phyloP scores from a whole-genome alignment of 1,140 invertebrate species.

The Oryzaephilus surinamensis region DNA sequence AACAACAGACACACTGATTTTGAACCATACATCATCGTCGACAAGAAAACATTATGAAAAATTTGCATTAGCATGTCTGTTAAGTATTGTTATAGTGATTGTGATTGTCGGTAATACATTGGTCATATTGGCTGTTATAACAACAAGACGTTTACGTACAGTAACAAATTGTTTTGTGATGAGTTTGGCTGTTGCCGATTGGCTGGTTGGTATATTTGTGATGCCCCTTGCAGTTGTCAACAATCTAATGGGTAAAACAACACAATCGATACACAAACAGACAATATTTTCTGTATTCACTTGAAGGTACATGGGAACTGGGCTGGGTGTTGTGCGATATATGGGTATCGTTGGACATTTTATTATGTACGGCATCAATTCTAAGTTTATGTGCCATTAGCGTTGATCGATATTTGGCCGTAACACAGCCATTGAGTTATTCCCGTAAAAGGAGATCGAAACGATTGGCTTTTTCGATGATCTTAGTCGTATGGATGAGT shows the following conservation, averaged over 20 bases:
- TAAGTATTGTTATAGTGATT: conserved; percentile 49
- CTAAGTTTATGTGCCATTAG: conserved; percentile 73
- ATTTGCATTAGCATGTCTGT: conserved; percentile 33
- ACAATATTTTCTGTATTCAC: no score
- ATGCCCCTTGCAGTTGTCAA: conserved; percentile 85
- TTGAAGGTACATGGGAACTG: conserved; percentile 61
- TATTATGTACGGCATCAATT: conserved; percentile 81
- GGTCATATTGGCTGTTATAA: conserved; percentile 83
- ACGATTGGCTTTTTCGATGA: conserved; percentile 66
- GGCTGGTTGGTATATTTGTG: conserved; percentile 83
- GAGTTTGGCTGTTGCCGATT: conserved; percentile 82
- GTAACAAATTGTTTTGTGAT: conserved; percentile 95
- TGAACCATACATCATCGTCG: neutral
- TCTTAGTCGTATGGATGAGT: conserved; percentile 70
- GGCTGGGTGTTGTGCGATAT: conserved; percentile 73
- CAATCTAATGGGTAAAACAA: conserved; percentile 49
- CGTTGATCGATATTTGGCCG: conserved; percentile 78
- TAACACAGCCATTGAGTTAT: conserved; percentile 73
- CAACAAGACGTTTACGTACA: conserved; percentile 78
- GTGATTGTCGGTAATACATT: conserved; percentile 76
- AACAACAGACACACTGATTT: conserved; percentile 5
- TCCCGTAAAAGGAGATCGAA: conserved; percentile 65
- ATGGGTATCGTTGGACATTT: conserved; percentile 88
- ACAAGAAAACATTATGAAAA: conserved; percentile 24
- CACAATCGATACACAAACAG: neutral